Conservation (phyloP, 2,797 vertebrate species). For the Anguilla obscura region DNA sequence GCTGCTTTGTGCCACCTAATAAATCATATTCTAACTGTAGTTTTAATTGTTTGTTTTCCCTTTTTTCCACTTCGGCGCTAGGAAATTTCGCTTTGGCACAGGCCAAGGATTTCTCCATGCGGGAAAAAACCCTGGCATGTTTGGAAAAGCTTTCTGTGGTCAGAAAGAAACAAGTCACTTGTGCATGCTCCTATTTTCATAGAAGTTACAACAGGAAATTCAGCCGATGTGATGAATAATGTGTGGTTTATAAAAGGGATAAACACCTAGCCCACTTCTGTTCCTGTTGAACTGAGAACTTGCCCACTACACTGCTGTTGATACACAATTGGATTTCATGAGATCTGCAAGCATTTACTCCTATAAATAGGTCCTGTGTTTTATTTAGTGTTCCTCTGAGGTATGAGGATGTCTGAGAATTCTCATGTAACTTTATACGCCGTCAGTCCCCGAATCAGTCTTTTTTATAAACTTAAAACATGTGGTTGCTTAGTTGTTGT, state of each 20-base stretch:
- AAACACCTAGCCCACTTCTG: neutral
- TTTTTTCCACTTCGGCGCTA: too few relatives aligned
- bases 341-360: constrained; percentile 26
- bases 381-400: constrained; percentile 47
- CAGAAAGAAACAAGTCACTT: neutral
- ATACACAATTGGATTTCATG: constrained; percentile 37
- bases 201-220: neutral
- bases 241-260: neutral
- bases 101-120: too few relatives aligned
- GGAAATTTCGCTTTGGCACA: too few relatives aligned
- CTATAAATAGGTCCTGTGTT: constrained; percentile 46
- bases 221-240: neutral
- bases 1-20: too few relatives aligned
- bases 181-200: neutral
- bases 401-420: constrained; percentile 30
- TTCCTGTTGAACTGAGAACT: constrained; percentile 18
- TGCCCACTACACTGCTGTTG: constrained; percentile 34
- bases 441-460: neutral
- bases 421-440: constrained; percentile 21
- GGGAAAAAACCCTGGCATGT: neutral
- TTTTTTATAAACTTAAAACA: constrained; percentile 25
- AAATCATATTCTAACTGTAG: too few relatives aligned
- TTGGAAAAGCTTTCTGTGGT: neutral
- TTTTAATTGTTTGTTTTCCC: too few relatives aligned
- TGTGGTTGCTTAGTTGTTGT: constrained; percentile 53